Conservation (phyloP, 1,140 invertebrate species). For the Plodia interpunctella region DNA sequence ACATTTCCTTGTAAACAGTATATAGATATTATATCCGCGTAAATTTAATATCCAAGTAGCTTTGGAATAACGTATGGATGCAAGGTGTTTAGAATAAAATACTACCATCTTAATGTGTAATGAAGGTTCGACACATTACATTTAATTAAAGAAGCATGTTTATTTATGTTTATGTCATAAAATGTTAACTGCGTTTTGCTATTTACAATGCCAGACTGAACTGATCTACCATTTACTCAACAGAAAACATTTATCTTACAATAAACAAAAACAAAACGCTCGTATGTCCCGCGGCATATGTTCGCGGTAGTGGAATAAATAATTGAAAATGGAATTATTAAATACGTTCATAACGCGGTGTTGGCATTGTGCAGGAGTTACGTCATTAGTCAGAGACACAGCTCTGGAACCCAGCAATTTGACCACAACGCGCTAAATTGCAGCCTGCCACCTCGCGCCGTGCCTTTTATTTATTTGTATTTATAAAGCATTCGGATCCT, state of each 20-base stretch:
- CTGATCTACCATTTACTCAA: not conserved
- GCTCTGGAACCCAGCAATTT: constrained; percentile 57
- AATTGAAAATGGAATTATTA: constrained; percentile 47
- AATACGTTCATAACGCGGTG: constrained; percentile 48
- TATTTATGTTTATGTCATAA: no score
- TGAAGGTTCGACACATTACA: no score
- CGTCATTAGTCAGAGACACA: constrained; percentile 67
- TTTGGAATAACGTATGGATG: not conserved
- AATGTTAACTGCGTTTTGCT: no score
- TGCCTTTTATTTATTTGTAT: constrained; percentile 71
- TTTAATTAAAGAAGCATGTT: no score
- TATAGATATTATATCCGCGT: not conserved
- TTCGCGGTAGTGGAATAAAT: constrained; percentile 44
- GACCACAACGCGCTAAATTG: constrained; percentile 54
- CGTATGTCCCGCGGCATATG: constrained; percentile 42
- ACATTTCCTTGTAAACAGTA: not conserved
- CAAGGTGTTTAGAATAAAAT: not conserved
- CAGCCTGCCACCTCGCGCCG: constrained; percentile 60
- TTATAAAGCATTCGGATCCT: constrained; percentile 64
- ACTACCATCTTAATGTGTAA: no score
- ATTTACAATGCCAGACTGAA: no score
- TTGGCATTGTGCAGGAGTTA: constrained; percentile 39
- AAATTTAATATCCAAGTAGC: not conserved
- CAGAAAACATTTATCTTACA: not conserved
- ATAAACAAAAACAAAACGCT: constrained; percentile 11